These are phyloP conservation scores for Dynastes tityus DNA, from an alignment of 2,888 invertebrate species.

Conservation along the genomic window DNA sequence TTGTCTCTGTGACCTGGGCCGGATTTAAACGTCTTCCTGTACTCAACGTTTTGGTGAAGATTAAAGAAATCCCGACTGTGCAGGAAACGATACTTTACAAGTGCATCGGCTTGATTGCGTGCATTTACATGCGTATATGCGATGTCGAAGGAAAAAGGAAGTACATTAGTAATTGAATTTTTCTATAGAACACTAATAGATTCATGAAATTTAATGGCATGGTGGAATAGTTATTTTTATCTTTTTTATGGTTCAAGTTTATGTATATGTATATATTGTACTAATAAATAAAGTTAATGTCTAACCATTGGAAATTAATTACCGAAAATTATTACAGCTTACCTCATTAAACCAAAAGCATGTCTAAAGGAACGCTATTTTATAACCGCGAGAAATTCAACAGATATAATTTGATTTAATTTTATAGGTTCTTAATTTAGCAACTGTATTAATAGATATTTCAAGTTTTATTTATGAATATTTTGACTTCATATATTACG, in stretches of 20 bases:
- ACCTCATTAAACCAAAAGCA: no score
- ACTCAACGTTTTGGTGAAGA: constrained; percentile 26
- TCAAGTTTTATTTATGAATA: no score
- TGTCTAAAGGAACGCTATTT: no score
- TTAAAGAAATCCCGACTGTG: constrained; percentile 30
- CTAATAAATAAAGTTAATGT: background rate
- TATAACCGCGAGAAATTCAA: no score
- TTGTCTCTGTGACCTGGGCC: constrained; percentile 22
- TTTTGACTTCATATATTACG: no score
- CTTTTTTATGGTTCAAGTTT: background rate
- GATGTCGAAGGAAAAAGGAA: background rate
- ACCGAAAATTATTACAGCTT: no score
- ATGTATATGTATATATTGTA: background rate
- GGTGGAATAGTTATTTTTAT: background rate
- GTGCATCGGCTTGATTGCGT: constrained; percentile 9
- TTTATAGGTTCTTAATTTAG: no score
- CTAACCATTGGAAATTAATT: no score
- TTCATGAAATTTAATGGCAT: background rate
- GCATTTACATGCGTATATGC: background rate
- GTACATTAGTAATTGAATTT: constrained; percentile 1
- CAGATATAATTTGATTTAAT: no score
- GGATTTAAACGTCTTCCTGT: constrained; percentile 41
- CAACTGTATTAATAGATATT: no score
- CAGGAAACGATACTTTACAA: constrained; percentile 32
- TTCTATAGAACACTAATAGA: background rate